Base-by-base conservation (phyloP, 2,797 vertebrate species). In the Liparis tanakae region DNA sequence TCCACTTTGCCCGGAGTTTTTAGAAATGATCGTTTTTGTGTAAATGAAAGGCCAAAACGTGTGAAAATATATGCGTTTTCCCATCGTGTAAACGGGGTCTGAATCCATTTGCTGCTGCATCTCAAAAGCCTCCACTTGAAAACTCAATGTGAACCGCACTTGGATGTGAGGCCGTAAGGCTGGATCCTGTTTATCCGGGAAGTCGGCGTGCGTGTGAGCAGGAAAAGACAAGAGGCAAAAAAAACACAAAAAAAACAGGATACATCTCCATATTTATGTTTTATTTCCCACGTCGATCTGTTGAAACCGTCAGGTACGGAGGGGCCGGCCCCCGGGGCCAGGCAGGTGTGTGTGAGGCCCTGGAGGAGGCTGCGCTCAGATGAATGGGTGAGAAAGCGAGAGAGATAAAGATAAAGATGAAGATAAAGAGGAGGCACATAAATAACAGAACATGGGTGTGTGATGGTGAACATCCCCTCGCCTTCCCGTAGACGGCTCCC, bases 371-470 rank as follows among this genome's bases (percentile, higher is more conserved):
- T 69, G 53, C 43, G 53, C 41, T 55, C 59, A 76, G 80, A 56
- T 25, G 22, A 63, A 72, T 25, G 7, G 7, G 63, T 18, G 51
- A 57, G 20, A 65, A 34, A 70, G 41, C 6, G 25, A 67, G 56
- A n/a, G n/a, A n/a, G n/a, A n/a, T n/a, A n/a, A n/a, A n/a, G n/a
- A 70, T 30, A 67, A 65, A 53, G 55, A 57, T 10, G 50, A 37
- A 55, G 51, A 82, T 58, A 33, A 46, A 68, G 54, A 55, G 57
- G 17, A 66, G 43, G 3, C 14, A 9, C 51, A 81, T 39, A 54
- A 74, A 80, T 76, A 72, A 73, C 57, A 63, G 54, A 74, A 74
- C 57, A 73, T 80, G 89, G 90, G 85, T 15, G 89, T 81, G 79
- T 67, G 67, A 56, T 39, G 6, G 72, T 78, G 66, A 73, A 87